Percentiles rank a stretch among this genome's conserved stretches.
Evolutionary conservation across 2,888 invertebrate genomes (phyloP).

Genomic region (Agrochola macilenta): DNA sequence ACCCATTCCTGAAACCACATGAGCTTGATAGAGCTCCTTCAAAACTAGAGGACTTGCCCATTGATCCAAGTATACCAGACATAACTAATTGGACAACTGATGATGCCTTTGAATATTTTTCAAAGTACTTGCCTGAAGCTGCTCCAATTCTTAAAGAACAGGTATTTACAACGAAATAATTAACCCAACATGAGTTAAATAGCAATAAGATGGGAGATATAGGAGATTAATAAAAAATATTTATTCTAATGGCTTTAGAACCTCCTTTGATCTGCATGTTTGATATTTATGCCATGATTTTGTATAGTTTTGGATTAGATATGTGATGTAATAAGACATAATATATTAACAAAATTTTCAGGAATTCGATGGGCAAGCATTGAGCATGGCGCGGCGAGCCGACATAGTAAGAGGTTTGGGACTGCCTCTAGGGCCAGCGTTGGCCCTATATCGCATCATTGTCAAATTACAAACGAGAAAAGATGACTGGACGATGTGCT

Average conservation of each 20-base stretch:
- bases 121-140: conserved; percentile 94
- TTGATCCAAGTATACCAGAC: conserved; percentile 94
- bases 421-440: conserved; percentile 96
- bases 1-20: conserved; percentile 87
- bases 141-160: conserved; percentile 95
- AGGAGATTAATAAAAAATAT: background rate
- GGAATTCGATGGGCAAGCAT: conserved; percentile 97
- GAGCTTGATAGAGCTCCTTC: conserved; percentile 85
- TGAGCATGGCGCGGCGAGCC: conserved; percentile 95
- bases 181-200: background rate
- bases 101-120: conserved; percentile 95
- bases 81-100: conserved; percentile 95
- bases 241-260: background rate
- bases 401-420: conserved; percentile 96
- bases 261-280: background rate
- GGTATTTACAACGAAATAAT: conserved; percentile 81
- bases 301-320: background rate
- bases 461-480: conserved; percentile 95
- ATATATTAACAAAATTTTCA: conserved; percentile 75
- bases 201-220: background rate
- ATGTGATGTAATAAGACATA: background rate
- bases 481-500: conserved; percentile 93
- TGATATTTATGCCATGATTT: background rate
- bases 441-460: conserved; percentile 95
- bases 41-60: conserved; percentile 84